Base-by-base conservation (phyloP, 2,113 vertebrate genomes). In the Oophaga pumilio region DNA sequence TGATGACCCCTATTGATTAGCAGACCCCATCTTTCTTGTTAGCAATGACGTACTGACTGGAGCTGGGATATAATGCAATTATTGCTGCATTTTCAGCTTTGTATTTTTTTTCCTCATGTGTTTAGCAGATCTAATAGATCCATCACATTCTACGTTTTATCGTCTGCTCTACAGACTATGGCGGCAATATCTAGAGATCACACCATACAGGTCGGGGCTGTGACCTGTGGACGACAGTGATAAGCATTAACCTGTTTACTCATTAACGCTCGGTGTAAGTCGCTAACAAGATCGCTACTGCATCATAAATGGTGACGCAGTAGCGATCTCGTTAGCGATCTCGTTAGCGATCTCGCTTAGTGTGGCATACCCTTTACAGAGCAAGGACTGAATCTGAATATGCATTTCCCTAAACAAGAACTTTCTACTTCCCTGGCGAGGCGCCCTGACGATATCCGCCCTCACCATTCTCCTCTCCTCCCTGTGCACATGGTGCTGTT, bases 191-290 rank as follows among this genome's bases (percentile, higher is more conserved):
- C 24, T 43, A 28, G 17, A 49, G 28, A 74, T 43, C 2, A 74
- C 7, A 74, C 8, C n/a, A n/a, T n/a, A n/a, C n/a, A n/a, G n/a
- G n/a, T n/a, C n/a, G n/a, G n/a, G n/a, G n/a, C n/a, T n/a, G n/a
- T n/a, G n/a, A n/a, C n/a, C n/a, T n/a, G n/a, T n/a, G 24, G 15
- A 28, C 73, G 71, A 64, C 52, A 86, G 82, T 12, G 60, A 89
- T 88, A 86, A 56, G 28, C 60, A 74, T 74, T 86, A 76, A 62
- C 52, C 22, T 79, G 64, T 62, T 73, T 81, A 49, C 66, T 86
- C 53, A 80, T 60, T 86, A 86, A 86, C 49, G 15, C 62, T 17
- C 18, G 57, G 83, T 33, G n/a, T n/a, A n/a, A n/a, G n/a, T n/a
- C n/a, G n/a, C n/a, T n/a, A n/a, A n/a, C n/a, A n/a, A n/a, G n/a